phyloP scores from a whole-genome alignment of 2,797 vertebrate species.

The Phalanger gymnotis region DNA sequence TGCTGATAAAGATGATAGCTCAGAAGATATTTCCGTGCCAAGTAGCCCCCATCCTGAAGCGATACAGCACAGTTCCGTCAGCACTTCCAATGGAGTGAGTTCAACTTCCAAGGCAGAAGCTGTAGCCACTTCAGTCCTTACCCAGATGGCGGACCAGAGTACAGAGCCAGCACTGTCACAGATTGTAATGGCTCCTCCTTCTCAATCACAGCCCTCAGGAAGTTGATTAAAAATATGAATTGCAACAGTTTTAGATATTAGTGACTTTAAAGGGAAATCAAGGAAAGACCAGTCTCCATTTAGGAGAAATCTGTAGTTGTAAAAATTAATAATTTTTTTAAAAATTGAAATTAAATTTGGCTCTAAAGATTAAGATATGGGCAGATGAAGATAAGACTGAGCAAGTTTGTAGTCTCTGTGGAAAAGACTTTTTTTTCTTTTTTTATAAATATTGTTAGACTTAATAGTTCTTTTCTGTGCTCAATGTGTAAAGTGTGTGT shows the following conservation, averaged over 20 bases:
- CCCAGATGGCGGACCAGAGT: conserved; percentile 92
- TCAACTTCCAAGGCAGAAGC: conserved; percentile 90
- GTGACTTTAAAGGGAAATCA: conserved; percentile 89
- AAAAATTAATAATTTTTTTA: conserved; percentile 82
- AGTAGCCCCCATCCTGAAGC: conserved; percentile 95
- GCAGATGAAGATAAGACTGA: conserved; percentile 82
- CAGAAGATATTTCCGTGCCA: conserved; percentile 95
- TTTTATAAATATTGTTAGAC: conserved; percentile 82
- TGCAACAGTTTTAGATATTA: conserved; percentile 84
- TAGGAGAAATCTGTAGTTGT: conserved; percentile 86
- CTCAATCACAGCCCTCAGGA: conserved; percentile 91
- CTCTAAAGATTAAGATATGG: conserved; percentile 83
- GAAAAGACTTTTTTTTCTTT: conserved; percentile 83
- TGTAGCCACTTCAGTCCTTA: conserved; percentile 87
- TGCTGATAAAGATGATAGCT: conserved; percentile 95
- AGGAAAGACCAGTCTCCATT: conserved; percentile 86
- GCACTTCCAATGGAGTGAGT: conserved; percentile 97
- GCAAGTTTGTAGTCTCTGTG: conserved; percentile 83
- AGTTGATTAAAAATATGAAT: conserved; percentile 91
- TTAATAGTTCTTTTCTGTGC: conserved; percentile 85
- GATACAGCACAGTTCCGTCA: conserved; percentile 99
- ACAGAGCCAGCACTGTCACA: conserved; percentile 90
- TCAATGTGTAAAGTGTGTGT: conserved; percentile 85
- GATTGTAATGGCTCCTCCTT: conserved; percentile 85
- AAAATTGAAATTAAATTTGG: conserved; percentile 85